phyloP scores from a whole-genome alignment of 2,888 invertebrate genomes.

The Merodon equestris region DNA sequence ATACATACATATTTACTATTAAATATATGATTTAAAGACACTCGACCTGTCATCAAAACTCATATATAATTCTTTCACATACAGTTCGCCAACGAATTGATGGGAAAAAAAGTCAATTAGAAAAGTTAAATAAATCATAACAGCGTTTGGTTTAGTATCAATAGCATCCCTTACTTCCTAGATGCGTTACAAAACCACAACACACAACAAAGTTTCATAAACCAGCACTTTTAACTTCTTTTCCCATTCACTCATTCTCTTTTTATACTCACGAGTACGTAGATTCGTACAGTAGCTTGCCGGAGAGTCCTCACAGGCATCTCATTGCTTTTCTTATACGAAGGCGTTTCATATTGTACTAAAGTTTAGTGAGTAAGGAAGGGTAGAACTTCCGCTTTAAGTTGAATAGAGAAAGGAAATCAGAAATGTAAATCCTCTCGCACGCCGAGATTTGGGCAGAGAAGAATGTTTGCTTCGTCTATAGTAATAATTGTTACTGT shows the following conservation, averaged over 20 bases:
- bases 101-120: slow-evolving; percentile 78
- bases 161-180: slow-evolving; percentile 43
- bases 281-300: slow-evolving; percentile 18
- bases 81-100: slow-evolving; percentile 70
- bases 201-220: slow-evolving; percentile 50
- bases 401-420: slow-evolving; percentile 47
- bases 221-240: slow-evolving; percentile 45
- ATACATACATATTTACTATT: not conserved
- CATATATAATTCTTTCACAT: slow-evolving; percentile 73
- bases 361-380: slow-evolving; percentile 29
- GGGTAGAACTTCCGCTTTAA: slow-evolving; percentile 50
- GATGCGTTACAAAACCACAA: slow-evolving; percentile 40
- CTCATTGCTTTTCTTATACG: slow-evolving; percentile 24
- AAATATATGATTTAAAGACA: not conserved
- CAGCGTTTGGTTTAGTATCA: slow-evolving; percentile 59
- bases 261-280: too few species aligned
- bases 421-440: slow-evolving; percentile 58
- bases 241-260: slow-evolving; percentile 11
- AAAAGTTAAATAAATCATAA: slow-evolving; percentile 79
- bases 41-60: slow-evolving; percentile 38
- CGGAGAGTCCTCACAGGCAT: slow-evolving; percentile 33
- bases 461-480: slow-evolving; percentile 36
- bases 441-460: slow-evolving; percentile 54
- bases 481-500: slow-evolving; percentile 62
- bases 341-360: slow-evolving; percentile 39